A percentile compares a stretch with the other conserved stretches of the same genome.
Conservation (phyloP, 2,113 vertebrate genomes). For the Osmerus eperlanus region DNA sequence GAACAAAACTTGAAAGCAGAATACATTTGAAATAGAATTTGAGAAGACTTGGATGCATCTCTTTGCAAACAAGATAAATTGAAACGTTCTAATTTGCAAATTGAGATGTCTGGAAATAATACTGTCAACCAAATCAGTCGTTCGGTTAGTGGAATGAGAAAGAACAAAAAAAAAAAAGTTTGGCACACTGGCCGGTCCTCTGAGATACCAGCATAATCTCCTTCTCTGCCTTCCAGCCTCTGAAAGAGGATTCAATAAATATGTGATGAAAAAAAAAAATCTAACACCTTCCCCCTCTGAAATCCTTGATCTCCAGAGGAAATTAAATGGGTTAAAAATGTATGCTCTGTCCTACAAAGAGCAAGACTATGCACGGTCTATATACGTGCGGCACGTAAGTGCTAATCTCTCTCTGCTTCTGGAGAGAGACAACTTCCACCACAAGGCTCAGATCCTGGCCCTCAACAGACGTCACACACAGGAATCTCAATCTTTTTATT, state of each 20-base stretch:
- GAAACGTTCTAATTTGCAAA: slow-evolving; percentile 88
- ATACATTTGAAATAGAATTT: slow-evolving; percentile 1
- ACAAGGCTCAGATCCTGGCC: slow-evolving; percentile 77
- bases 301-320: slow-evolving; percentile 76
- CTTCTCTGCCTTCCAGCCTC: slow-evolving; percentile 83
- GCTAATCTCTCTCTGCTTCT: slow-evolving; percentile 82
- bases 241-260: slow-evolving; percentile 84
- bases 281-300: slow-evolving; percentile 59
- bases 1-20: not conserved
- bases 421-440: slow-evolving; percentile 65
- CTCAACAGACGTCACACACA: slow-evolving; percentile 73
- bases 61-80: slow-evolving; percentile 45
- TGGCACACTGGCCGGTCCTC: slow-evolving; percentile 79
- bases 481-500: slow-evolving; percentile 84
- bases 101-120: slow-evolving; percentile 84
- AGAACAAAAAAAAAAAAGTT: slow-evolving; percentile 66
- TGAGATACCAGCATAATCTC: slow-evolving; percentile 81
- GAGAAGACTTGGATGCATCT: slow-evolving; percentile 43
- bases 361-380: not conserved
- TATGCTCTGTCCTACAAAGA: slow-evolving; percentile 33
- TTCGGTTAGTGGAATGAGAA: slow-evolving; percentile 51
- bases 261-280: slow-evolving; percentile 68
- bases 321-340: slow-evolving; percentile 78
- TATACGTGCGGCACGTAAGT: slow-evolving; percentile 26
- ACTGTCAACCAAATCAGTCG: slow-evolving; percentile 83